Evolutionary conservation across 1,140 invertebrate species (phyloP).

Genomic region (Trialeurodes vaporariorum): DNA sequence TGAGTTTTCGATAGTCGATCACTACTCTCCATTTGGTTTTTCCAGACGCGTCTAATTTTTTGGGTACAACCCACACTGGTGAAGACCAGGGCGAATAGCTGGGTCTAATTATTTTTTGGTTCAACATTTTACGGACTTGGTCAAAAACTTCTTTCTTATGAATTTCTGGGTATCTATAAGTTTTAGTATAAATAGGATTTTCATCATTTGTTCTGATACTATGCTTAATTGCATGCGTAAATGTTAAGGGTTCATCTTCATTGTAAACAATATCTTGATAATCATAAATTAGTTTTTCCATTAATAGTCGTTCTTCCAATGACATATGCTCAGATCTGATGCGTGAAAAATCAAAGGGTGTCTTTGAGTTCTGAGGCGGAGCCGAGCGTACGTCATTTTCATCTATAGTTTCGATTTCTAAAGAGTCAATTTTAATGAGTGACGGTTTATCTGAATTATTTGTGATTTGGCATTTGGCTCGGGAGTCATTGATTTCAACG

Average conservation of each 20-base stretch:
- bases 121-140: conserved; percentile 21
- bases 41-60: conserved; percentile 30
- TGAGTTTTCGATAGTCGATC: conserved; percentile 32
- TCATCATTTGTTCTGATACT: neutral
- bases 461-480: neutral
- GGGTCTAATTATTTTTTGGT: conserved; percentile 22
- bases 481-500: neutral
- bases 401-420: neutral
- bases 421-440: neutral
- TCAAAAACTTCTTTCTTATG: neutral
- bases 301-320: neutral
- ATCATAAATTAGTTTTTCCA: neutral
- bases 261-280: neutral
- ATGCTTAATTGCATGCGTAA: neutral
- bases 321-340: neutral
- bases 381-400: neutral
- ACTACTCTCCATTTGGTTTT: conserved; percentile 29
- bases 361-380: neutral
- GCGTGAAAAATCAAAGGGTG: neutral
- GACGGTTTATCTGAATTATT: neutral
- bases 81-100: conserved; percentile 34
- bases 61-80: conserved; percentile 38
- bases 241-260: conserved; percentile 7
- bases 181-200: neutral
- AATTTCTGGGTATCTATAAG: neutral